These are phyloP conservation scores for Sebastes glaucus DNA, from an alignment of 2,797 vertebrate species.

Conservation along the genomic window DNA sequence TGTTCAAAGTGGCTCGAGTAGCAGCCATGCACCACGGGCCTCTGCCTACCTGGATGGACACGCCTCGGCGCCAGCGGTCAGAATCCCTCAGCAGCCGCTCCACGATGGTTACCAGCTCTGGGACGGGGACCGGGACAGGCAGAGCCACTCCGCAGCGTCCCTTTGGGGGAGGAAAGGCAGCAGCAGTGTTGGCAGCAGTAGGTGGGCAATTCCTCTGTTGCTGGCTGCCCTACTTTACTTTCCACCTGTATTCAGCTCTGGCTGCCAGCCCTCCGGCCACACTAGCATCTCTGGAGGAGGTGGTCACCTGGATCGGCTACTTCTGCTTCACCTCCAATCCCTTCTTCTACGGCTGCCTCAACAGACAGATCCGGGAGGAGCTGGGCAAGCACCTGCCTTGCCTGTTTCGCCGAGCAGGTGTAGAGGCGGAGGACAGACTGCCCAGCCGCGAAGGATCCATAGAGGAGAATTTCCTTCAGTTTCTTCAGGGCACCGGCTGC, in stretches of 20 bases:
- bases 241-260: constrained; percentile 93
- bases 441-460: constrained; percentile 96
- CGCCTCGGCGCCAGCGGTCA: constrained; percentile 88
- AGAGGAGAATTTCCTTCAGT: constrained; percentile 98
- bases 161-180: constrained; percentile 94
- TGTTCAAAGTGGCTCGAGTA: constrained; percentile 98
- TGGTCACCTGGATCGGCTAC: constrained; percentile 98
- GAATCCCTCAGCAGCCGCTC: constrained; percentile 96
- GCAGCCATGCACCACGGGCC: constrained; percentile 96
- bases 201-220: constrained; percentile 97
- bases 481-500: constrained; percentile 95
- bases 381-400: constrained; percentile 92
- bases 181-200: constrained; percentile 91
- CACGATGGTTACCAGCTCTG: constrained; percentile 93
- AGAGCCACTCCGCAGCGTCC: constrained; percentile 91
- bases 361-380: constrained; percentile 96
- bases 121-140: constrained; percentile 80
- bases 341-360: constrained; percentile 97
- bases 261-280: constrained; percentile 84
- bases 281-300: constrained; percentile 88
- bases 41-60: constrained; percentile 95
- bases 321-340: constrained; percentile 98
- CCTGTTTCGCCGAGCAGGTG: constrained; percentile 88
- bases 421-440: constrained; percentile 88
- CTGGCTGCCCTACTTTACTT: constrained; percentile 98